Conservation (phyloP, 30 jellyfish, hydroid and myxozoan genomes). For the Aurelia sp. region DNA sequence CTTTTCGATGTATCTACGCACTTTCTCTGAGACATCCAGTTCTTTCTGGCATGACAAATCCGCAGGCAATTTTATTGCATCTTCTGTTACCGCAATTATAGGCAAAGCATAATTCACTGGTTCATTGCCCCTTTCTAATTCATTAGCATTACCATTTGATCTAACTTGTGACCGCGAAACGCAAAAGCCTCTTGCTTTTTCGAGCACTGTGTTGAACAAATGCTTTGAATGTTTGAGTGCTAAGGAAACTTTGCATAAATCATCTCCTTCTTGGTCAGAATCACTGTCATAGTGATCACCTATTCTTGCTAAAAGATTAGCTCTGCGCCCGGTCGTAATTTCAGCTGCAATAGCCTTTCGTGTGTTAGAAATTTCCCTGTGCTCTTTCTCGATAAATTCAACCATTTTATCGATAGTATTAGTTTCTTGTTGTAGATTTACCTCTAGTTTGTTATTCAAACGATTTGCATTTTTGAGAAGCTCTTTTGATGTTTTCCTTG, state of each 20-base stretch:
- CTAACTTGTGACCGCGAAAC: background rate
- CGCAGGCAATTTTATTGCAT: background rate
- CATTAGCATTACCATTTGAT: background rate
- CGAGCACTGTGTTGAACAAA: conserved; percentile 18
- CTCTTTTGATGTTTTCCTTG: too few species aligned
- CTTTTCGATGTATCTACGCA: conserved; percentile 20
- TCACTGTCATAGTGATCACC: background rate
- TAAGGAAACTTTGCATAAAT: background rate
- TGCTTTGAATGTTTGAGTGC: conserved; percentile 24
- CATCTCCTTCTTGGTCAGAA: background rate
- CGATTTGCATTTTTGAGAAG: conserved; percentile 5
- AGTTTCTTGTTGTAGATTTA: background rate
- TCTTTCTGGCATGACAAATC: background rate
- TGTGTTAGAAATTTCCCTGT: conserved; percentile 6
- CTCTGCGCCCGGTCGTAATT: background rate
- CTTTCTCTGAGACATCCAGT: conserved; percentile 21
- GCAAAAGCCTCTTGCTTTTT: conserved; percentile 16
- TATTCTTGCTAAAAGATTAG: background rate
- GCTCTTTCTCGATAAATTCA: conserved; percentile 17
- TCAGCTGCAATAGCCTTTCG: conserved; percentile 31
- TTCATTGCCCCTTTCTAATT: background rate
- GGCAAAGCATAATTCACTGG: background rate
- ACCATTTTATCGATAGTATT: background rate
- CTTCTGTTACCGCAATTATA: background rate
- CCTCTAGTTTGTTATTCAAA: conserved; percentile 1